phyloP scores from a whole-genome alignment of 2,888 invertebrate species.

The Rhodophaea formosa region DNA sequence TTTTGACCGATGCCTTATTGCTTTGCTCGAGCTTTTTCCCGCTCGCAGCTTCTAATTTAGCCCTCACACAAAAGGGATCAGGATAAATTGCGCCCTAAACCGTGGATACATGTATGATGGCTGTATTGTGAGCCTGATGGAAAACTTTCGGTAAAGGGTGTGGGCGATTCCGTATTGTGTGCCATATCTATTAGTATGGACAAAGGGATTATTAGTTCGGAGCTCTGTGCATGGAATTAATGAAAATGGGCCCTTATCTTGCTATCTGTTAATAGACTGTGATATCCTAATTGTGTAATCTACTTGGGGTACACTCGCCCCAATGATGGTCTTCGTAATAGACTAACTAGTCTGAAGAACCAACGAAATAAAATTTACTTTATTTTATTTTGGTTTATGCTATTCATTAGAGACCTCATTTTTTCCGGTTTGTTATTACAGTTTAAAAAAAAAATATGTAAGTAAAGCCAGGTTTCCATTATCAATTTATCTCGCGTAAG shows the following conservation, averaged over 20 bases:
- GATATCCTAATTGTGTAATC: too few species aligned
- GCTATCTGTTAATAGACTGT: background rate
- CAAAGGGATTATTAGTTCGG: constrained; percentile 30
- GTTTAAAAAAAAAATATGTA: too few species aligned
- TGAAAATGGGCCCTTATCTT: background rate
- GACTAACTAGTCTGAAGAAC: too few species aligned
- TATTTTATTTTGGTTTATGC: too few species aligned
- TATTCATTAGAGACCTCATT: too few species aligned
- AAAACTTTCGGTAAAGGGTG: constrained; percentile 61
- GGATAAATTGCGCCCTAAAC: constrained; percentile 52
- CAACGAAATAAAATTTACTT: too few species aligned
- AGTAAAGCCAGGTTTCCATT: too few species aligned
- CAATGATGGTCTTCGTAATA: too few species aligned
- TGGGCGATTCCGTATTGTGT: constrained; percentile 36
- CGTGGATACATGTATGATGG: constrained; percentile 48
- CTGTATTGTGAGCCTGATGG: constrained; percentile 59
- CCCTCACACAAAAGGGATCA: constrained; percentile 27
- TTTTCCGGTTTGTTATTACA: too few species aligned
- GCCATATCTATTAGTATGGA: constrained; percentile 31
- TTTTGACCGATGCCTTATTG: too few species aligned
- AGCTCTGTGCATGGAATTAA: constrained; percentile 2
- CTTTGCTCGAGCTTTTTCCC: background rate
- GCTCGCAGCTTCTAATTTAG: background rate
- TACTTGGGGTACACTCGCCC: too few species aligned
- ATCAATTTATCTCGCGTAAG: too few species aligned